Base-by-base conservation (phyloP, 2,113 vertebrate species). In the Crotalus helleri region DNA sequence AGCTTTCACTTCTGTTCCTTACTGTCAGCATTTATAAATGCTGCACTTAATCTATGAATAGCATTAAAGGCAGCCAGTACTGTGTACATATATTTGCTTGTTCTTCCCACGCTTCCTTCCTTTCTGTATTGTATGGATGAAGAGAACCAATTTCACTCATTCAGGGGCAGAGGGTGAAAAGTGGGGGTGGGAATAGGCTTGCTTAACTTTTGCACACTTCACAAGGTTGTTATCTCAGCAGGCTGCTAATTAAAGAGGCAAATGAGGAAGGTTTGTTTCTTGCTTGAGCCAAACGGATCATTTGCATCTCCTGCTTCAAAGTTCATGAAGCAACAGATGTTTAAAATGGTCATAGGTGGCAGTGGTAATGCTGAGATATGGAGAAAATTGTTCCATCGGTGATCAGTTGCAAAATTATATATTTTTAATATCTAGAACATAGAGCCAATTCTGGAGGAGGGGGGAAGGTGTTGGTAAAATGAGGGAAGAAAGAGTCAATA, bases 321-420 rank as follows among this genome's bases (percentile, higher is more conserved):
- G 19, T 23, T n/a, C 61, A 39, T 4, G 1, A 33, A 58, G 33
- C 5, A n/a, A 49, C 11, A 53, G 44, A 55, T 33, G 24, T 46
- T 46, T 33, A 81, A 81, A 81, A 44, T 7, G 24, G 26, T 29
- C 87, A 46, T 1, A 81, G 59, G 39, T 13, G 4, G 49, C 21
- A 3, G 44, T 29, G 33, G 23, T 26, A 93, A 51, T 87, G 57
- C 85, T 94, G 51, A 24, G 33, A 19, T 89, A 33, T 10, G 39
- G 33, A 46, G 21, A 33, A 33, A 33, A 58, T 89, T 58, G 21
- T 90, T 90, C 93, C 93, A 92, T 87, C 64, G 94, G 94, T 95
- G 96, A 94, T 89, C n/a, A 87, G 95, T 94, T 94, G 92, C 54
- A 61, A 91, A 94, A 21, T 39, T 17, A 15, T 93, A 61, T 39